phyloP scores from a whole-genome alignment of 1,140 invertebrate genomes.

The Uloborus diversus region DNA sequence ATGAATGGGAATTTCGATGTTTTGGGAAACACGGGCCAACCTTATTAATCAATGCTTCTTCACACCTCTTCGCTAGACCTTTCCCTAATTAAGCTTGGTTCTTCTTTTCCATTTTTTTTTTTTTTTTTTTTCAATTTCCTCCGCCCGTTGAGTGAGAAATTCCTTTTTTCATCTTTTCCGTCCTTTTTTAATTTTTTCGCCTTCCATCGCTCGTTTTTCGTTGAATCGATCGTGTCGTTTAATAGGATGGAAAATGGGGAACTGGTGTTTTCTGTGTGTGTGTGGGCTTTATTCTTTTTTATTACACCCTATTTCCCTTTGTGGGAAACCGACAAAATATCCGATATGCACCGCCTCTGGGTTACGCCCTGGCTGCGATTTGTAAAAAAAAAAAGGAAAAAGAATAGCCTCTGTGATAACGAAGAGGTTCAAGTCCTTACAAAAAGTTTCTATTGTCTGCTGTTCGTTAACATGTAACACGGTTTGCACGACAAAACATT shows the following conservation, averaged over 20 bases:
- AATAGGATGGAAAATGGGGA: constrained; percentile 27
- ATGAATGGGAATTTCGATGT: constrained; percentile 11
- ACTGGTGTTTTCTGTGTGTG: neutral
- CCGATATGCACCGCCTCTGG: neutral
- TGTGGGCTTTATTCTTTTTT: no score
- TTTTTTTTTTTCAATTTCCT: constrained; percentile 40
- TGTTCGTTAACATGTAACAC: no score
- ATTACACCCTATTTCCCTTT: neutral
- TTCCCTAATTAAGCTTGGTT: constrained; percentile 34
- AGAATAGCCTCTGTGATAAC: neutral
- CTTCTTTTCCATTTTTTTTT: constrained; percentile 20
- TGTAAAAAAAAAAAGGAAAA: neutral
- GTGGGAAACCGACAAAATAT: constrained; percentile 9
- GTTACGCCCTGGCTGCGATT: neutral
- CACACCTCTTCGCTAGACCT: neutral
- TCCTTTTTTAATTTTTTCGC: neutral
- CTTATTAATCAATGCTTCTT: constrained; percentile 31
- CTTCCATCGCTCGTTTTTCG: neutral
- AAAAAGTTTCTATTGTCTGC: no score
- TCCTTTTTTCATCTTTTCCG: neutral
- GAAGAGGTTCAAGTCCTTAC: no score
- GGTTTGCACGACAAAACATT: no score
- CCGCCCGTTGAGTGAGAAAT: neutral
- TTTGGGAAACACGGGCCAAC: constrained; percentile 10
- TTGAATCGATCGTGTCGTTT: constrained; percentile 9